A percentile compares a stretch with the other conserved stretches of the same genome.
These are phyloP conservation scores for Podarcis lilfordi DNA, from an alignment of 2,797 vertebrate genomes.

Conservation along the genomic window DNA sequence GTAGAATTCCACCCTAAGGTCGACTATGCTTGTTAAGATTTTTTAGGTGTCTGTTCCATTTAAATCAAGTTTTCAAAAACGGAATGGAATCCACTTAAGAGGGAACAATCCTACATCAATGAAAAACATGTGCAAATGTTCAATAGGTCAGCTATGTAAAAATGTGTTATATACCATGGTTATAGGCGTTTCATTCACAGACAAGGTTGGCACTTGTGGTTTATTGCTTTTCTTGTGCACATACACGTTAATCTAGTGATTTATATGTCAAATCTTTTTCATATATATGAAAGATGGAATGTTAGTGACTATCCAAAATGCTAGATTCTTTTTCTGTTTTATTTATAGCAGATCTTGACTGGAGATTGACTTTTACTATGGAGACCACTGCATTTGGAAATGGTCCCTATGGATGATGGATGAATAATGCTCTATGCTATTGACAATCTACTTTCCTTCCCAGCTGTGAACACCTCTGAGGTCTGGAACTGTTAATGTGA, in stretches of 20 bases:
- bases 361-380: constrained; percentile 24
- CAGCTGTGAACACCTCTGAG: constrained; percentile 17
- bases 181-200: constrained; percentile 71
- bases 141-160: constrained; percentile 73
- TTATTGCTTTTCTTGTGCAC: constrained; percentile 67
- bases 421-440: neutral
- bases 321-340: constrained; percentile 3
- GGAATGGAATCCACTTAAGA: constrained; percentile 65
- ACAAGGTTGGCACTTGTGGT: constrained; percentile 54
- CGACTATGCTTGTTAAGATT: constrained; percentile 71
- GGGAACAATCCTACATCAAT: constrained; percentile 72
- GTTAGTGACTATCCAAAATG: constrained; percentile 27
- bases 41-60: constrained; percentile 76
- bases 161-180: constrained; percentile 71
- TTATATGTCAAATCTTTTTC: constrained; percentile 23
- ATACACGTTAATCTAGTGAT: constrained; percentile 33
- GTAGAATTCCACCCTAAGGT: constrained; percentile 66
- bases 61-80: constrained; percentile 65
- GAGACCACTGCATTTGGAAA: constrained; percentile 24
- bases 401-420: neutral
- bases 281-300: constrained; percentile 22
- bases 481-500: constrained; percentile 6
- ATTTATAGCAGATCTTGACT: constrained; percentile 27
- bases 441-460: neutral
- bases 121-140: constrained; percentile 76